Evolutionary conservation across 1,140 invertebrate species (phyloP).

Genomic region (Magallana gigas): DNA sequence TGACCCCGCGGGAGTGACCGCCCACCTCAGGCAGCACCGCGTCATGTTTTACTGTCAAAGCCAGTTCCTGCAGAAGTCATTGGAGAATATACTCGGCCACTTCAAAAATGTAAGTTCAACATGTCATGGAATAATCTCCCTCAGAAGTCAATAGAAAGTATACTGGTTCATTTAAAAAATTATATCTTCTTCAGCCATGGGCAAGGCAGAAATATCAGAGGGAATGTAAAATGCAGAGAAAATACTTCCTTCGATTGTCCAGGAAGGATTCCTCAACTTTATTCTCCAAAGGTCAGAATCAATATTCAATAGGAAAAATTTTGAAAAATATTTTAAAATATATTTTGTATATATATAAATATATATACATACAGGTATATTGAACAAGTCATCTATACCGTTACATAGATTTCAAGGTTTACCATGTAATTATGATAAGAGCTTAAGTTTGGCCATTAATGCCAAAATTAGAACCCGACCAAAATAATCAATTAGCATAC

Average conservation of each 20-base stretch:
- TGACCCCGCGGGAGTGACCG: slow-evolving; percentile 62
- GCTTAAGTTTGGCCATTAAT: too few species aligned
- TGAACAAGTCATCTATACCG: too few species aligned
- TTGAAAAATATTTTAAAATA: too few species aligned
- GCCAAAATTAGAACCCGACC: too few species aligned
- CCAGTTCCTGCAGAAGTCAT: slow-evolving; percentile 60
- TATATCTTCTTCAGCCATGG: slow-evolving; percentile 54
- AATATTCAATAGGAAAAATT: background rate
- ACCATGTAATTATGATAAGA: too few species aligned
- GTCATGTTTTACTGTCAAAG: slow-evolving; percentile 70
- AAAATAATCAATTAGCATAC: too few species aligned
- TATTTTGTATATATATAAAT: too few species aligned
- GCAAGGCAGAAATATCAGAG: slow-evolving; percentile 51
- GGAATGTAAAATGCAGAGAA: slow-evolving; percentile 58
- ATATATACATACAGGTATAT: too few species aligned
- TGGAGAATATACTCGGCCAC: slow-evolving; percentile 55
- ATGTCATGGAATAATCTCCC: slow-evolving; percentile 10
- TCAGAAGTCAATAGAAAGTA: slow-evolving; percentile 50
- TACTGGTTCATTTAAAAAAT: background rate
- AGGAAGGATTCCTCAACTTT: slow-evolving; percentile 61
- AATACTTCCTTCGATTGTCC: slow-evolving; percentile 60
- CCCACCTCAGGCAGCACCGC: slow-evolving; percentile 63
- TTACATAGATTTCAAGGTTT: too few species aligned
- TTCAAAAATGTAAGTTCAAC: slow-evolving; percentile 56
- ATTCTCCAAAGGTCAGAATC: slow-evolving; percentile 62